phyloP scores from a whole-genome alignment of 30 jellyfish, hydroid and myxozoan species.

The Turritopsis rubra region DNA sequence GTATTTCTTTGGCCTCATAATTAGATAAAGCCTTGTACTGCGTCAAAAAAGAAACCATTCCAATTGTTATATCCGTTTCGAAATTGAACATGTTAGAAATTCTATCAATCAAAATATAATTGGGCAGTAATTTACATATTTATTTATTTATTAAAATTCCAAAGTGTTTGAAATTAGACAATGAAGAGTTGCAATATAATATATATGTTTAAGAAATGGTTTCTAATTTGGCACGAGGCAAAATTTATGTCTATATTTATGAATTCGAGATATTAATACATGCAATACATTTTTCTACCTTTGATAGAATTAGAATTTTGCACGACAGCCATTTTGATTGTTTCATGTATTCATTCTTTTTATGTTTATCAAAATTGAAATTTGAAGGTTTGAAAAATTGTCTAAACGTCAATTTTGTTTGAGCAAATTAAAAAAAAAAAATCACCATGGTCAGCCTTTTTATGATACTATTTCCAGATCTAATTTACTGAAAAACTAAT shows the following conservation, averaged over 20 bases:
- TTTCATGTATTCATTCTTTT: no score
- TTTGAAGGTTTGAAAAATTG: no score
- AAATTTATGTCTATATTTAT: neutral
- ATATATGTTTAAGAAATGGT: no score
- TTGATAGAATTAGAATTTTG: no score
- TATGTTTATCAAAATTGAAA: no score
- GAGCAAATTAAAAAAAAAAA: no score
- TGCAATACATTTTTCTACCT: no score
- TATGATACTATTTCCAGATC: neutral
- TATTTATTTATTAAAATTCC: neutral
- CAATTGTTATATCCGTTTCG: neutral
- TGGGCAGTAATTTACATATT: neutral
- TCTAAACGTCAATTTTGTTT: no score
- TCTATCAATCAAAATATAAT: neutral
- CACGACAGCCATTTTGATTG: no score
- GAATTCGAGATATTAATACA: no score
- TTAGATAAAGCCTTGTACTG: neutral
- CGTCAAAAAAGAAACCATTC: neutral
- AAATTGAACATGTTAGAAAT: neutral
- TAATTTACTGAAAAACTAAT: neutral
- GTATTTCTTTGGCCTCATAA: neutral
- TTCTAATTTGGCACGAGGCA: neutral
- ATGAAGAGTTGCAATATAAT: neutral
- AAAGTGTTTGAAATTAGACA: neutral
- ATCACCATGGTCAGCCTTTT: neutral